Percentiles rank a stretch among this genome's conserved stretches.
These are phyloP conservation scores for Ridgeia piscesae DNA, from an alignment of 1,140 invertebrate genomes.

Conservation along the genomic window DNA sequence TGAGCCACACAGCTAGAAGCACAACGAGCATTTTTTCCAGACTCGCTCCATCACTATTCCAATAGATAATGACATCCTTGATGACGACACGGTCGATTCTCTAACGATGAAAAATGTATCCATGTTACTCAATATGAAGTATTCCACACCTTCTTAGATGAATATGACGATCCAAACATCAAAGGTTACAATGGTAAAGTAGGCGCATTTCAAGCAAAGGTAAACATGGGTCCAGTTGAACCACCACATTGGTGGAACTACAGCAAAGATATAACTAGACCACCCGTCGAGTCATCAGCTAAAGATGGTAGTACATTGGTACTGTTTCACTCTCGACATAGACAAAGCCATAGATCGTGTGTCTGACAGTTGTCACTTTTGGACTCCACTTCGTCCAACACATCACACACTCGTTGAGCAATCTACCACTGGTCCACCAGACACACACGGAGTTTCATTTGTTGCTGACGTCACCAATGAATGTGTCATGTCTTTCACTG, in stretches of 20 bases:
- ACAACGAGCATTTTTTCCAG: background rate
- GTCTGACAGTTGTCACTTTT: background rate
- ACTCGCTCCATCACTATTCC: no score
- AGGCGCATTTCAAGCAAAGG: conserved; percentile 28
- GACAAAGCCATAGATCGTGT: conserved; percentile 12
- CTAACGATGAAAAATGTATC: background rate
- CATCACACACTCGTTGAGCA: conserved; percentile 10
- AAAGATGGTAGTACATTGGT: background rate
- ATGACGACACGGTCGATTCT: background rate
- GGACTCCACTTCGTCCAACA: background rate
- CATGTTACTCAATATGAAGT: background rate
- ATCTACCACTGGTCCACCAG: conserved; percentile 27
- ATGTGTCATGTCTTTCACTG: conserved; percentile 10
- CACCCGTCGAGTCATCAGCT: conserved; percentile 2
- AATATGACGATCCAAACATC: conserved; percentile 16
- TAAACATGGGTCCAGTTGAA: conserved; percentile 30
- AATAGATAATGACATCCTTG: no score
- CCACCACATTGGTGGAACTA: conserved; percentile 23
- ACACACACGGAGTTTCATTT: no score
- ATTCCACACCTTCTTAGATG: background rate
- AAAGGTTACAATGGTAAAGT: conserved; percentile 31
- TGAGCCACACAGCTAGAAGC: background rate
- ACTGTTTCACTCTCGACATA: conserved; percentile 9
- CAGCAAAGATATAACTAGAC: background rate
- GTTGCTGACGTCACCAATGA: no score